A percentile compares a stretch with the other conserved stretches of the same genome.
These are phyloP conservation scores for Canis aureus DNA, from an alignment of 2,113 vertebrate species.

Conservation along the genomic window DNA sequence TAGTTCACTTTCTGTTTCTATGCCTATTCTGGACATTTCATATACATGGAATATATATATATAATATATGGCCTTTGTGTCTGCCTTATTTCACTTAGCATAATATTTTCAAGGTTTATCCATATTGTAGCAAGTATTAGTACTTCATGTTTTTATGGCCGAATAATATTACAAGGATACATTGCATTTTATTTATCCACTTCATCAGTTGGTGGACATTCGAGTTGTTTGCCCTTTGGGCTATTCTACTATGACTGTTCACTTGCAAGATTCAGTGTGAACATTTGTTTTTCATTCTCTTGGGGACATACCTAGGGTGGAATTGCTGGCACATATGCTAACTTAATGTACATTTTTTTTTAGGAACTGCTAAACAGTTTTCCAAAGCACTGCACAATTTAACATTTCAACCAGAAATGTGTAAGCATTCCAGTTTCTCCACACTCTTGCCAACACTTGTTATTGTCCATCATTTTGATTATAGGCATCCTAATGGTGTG, in stretches of 20 bases:
- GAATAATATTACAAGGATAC: background rate
- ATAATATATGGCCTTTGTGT: background rate
- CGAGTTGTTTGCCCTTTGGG: background rate
- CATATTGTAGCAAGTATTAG: background rate
- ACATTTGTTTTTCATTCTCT: background rate
- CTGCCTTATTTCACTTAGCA: background rate
- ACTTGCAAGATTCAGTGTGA: background rate
- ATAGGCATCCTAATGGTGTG: background rate
- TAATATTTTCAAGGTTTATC: constrained; percentile 15
- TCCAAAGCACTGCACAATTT: background rate
- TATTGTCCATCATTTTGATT: background rate
- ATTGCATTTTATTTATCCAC: background rate
- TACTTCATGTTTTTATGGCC: background rate
- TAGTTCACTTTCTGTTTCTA: background rate
- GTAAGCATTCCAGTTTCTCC: background rate
- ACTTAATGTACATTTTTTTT: background rate
- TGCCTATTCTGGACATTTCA: background rate
- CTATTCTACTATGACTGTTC: background rate
- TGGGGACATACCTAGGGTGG: background rate
- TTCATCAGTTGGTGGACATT: background rate
- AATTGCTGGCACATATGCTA: background rate
- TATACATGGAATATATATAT: background rate
- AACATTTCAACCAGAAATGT: background rate
- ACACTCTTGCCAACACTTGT: background rate
- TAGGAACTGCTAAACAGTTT: constrained; percentile 23